Percentiles rank a stretch among this genome's conserved stretches.
phyloP scores from a whole-genome alignment of 2,888 invertebrate genomes.

The Dicyrtomina minuta region DNA sequence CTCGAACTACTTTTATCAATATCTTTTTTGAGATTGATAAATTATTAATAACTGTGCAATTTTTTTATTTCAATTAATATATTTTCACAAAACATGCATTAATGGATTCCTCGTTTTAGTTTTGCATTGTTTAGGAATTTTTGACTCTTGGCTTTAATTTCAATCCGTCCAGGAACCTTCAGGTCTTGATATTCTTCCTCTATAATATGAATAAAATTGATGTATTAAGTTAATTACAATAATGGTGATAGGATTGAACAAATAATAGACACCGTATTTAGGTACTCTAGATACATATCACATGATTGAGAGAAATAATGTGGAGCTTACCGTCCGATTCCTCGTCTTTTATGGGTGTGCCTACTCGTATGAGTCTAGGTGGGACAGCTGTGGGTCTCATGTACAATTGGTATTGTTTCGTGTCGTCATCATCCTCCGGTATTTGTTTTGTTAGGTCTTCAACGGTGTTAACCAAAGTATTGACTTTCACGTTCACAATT shows the following conservation, averaged over 20 bases:
- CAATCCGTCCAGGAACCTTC: slow-evolving; percentile 44
- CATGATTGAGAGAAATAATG: too few species aligned
- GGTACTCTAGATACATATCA: not conserved
- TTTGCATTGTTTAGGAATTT: slow-evolving; percentile 43
- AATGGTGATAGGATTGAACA: too few species aligned
- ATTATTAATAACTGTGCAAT: too few species aligned
- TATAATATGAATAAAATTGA: too few species aligned
- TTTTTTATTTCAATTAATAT: too few species aligned
- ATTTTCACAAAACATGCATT: too few species aligned
- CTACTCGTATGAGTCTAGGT: slow-evolving; percentile 43
- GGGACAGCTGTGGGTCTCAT: slow-evolving; percentile 39
- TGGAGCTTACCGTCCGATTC: slow-evolving; percentile 42
- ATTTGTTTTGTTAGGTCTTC: slow-evolving; percentile 28
- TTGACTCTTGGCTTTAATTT: slow-evolving; percentile 48
- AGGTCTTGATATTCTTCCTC: slow-evolving; percentile 46
- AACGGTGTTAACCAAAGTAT: slow-evolving; percentile 28
- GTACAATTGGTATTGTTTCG: slow-evolving; percentile 40
- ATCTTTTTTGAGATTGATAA: too few species aligned
- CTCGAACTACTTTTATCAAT: too few species aligned
- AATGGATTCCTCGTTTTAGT: slow-evolving; percentile 41
- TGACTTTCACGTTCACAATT: slow-evolving; percentile 34
- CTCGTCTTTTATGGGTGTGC: slow-evolving; percentile 44
- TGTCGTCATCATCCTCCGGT: slow-evolving; percentile 29
- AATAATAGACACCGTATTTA: too few species aligned
- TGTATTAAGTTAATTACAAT: too few species aligned